phyloP scores from a whole-genome alignment of 2,113 vertebrate species.

The Furnarius figulus region DNA sequence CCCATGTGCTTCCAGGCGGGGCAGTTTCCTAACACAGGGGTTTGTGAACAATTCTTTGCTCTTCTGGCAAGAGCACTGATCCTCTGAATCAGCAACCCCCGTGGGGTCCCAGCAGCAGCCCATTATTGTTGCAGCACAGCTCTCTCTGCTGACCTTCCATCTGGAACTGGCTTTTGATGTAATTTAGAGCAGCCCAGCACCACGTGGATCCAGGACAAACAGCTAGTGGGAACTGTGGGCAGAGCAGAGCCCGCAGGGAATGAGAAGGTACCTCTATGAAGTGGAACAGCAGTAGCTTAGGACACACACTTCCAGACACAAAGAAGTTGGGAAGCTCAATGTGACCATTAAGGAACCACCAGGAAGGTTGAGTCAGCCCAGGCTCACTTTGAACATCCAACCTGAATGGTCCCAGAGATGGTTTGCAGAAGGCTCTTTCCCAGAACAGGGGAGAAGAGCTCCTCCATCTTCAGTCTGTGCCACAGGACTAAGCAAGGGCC shows the following conservation, averaged over 20 bases:
- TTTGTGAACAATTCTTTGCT: not conserved
- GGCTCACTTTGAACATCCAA: not conserved
- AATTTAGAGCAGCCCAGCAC: not conserved
- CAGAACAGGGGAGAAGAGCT: not conserved
- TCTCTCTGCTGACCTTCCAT: constrained; percentile 1
- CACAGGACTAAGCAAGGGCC: not conserved
- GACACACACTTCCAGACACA: not conserved
- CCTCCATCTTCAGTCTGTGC: not conserved
- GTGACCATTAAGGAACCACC: not conserved
- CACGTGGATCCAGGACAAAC: not conserved
- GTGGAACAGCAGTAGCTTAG: not conserved
- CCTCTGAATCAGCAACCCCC: not conserved
- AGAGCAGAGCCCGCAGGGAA: not conserved
- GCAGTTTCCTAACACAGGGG: not conserved
- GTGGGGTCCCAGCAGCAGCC: not conserved
- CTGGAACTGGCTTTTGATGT: not conserved
- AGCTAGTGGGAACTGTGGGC: not conserved
- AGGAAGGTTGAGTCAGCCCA: constrained; percentile 4
- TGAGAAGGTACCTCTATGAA: not conserved
- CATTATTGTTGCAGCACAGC: not conserved
- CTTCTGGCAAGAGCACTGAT: not conserved
- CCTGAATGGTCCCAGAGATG: not conserved
- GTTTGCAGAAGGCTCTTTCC: not conserved
- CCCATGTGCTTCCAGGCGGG: not conserved
- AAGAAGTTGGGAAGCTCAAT: not conserved